phyloP scores from a whole-genome alignment of 2,113 vertebrate species.

The Aphelocoma coerulescens region DNA sequence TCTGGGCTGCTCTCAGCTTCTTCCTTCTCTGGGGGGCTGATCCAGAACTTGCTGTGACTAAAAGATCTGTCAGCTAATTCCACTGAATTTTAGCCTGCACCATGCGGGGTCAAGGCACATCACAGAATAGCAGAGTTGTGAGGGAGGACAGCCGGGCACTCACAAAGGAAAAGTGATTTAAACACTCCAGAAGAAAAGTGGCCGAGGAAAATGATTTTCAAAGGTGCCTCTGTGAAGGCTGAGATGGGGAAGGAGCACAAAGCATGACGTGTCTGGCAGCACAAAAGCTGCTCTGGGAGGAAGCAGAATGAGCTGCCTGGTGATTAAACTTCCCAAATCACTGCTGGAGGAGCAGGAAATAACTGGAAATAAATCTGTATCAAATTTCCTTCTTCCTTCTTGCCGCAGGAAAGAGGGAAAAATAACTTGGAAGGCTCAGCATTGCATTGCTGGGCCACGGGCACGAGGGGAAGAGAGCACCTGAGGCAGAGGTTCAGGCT shows the following conservation, averaged over 20 bases:
- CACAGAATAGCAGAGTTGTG: neutral
- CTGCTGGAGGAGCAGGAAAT: neutral
- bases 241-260: neutral
- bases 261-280: neutral
- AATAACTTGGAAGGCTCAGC: neutral
- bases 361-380: neutral
- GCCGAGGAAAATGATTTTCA: neutral
- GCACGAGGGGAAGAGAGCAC: neutral
- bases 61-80: neutral
- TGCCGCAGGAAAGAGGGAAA: neutral
- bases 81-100: neutral
- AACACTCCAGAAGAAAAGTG: neutral
- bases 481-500: neutral
- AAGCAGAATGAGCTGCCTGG: conserved; percentile 46
- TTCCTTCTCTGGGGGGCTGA: neutral
- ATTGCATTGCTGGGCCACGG: neutral
- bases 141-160: neutral
- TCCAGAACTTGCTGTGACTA: neutral
- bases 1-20: neutral
- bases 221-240: neutral
- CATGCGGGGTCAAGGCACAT: neutral
- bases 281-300: conserved; percentile 2
- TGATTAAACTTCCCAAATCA: conserved; percentile 54
- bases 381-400: neutral
- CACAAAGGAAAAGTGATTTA: neutral